A percentile compares a stretch with the other conserved stretches of the same genome.
phyloP scores from a whole-genome alignment of 2,888 invertebrate genomes.

The Phasia obesa region DNA sequence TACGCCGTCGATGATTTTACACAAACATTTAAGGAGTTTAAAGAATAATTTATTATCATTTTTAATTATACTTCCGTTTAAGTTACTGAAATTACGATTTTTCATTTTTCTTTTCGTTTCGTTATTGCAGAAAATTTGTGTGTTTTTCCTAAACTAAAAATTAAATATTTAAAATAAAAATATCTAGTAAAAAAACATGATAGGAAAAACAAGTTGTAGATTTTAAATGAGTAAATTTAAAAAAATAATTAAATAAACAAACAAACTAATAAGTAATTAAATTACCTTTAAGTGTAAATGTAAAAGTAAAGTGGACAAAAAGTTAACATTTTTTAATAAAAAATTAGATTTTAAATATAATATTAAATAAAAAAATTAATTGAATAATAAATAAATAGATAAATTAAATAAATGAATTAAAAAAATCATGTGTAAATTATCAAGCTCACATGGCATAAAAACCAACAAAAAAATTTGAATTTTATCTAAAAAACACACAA shows the following conservation, averaged over 20 bases:
- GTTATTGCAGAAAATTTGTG: slow-evolving; percentile 33
- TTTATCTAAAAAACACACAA: slow-evolving; percentile 75
- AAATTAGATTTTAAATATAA: slow-evolving; percentile 77
- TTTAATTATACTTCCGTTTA: no score
- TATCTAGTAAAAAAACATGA: no score
- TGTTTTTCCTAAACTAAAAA: slow-evolving; percentile 34
- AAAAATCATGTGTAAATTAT: slow-evolving; percentile 37
- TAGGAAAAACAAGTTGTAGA: neutral
- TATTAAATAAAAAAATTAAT: slow-evolving; percentile 39
- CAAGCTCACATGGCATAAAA: slow-evolving; percentile 39
- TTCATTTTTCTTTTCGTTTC: slow-evolving; percentile 6
- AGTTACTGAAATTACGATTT: neutral
- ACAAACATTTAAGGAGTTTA: no score
- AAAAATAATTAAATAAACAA: slow-evolving; percentile 29
- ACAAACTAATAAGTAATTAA: slow-evolving; percentile 63
- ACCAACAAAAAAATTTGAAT: slow-evolving; percentile 58
- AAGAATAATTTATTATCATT: no score
- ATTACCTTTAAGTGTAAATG: slow-evolving; percentile 76
- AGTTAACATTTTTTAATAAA: slow-evolving; percentile 79
- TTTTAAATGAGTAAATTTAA: neutral
- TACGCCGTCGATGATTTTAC: no score
- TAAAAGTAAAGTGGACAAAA: slow-evolving; percentile 80
- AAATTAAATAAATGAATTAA: slow-evolving; percentile 57
- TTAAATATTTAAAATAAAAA: no score
- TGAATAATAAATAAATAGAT: slow-evolving; percentile 68